phyloP scores from a whole-genome alignment of 2,888 invertebrate genomes.

The Trypoxylon attenuatum region DNA sequence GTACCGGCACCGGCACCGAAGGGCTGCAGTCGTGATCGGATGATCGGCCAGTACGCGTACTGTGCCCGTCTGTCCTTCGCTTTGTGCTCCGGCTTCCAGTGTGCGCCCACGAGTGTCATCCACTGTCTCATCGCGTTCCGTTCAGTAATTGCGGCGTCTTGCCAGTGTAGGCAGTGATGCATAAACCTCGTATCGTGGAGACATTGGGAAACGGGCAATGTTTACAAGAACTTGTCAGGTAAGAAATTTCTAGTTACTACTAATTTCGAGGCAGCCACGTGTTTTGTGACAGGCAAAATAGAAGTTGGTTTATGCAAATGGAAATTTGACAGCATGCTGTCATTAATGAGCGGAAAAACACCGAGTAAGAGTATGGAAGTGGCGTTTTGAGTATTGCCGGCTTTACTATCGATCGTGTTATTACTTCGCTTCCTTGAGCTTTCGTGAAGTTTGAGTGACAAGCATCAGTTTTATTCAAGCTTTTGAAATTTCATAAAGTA shows the following conservation, averaged over 20 bases:
- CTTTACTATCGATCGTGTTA: neutral
- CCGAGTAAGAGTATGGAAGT: neutral
- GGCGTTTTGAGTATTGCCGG: neutral
- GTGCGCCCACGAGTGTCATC: conserved; percentile 19
- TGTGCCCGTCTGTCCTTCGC: too few species aligned
- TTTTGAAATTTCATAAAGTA: too few species aligned
- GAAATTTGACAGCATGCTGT: too few species aligned
- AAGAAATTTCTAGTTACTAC: conserved; percentile 1
- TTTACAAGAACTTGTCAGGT: conserved; percentile 22
- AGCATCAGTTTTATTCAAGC: too few species aligned
- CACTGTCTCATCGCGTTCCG: neutral
- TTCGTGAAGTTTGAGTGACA: neutral
- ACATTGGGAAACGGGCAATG: conserved; percentile 26
- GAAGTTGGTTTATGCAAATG: too few species aligned
- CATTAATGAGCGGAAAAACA: neutral
- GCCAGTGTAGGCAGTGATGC: too few species aligned
- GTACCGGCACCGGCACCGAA: conserved; percentile 39
- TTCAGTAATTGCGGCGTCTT: too few species aligned
- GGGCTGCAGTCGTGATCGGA: conserved; percentile 56
- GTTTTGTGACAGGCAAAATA: too few species aligned
- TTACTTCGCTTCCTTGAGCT: neutral
- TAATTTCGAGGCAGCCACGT: neutral
- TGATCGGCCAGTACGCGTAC: conserved; percentile 57
- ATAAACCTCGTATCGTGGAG: too few species aligned
- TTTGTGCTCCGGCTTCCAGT: conserved; percentile 5